phyloP scores from a whole-genome alignment of 2,797 vertebrate species.

The Alcedo quadribrachys region DNA sequence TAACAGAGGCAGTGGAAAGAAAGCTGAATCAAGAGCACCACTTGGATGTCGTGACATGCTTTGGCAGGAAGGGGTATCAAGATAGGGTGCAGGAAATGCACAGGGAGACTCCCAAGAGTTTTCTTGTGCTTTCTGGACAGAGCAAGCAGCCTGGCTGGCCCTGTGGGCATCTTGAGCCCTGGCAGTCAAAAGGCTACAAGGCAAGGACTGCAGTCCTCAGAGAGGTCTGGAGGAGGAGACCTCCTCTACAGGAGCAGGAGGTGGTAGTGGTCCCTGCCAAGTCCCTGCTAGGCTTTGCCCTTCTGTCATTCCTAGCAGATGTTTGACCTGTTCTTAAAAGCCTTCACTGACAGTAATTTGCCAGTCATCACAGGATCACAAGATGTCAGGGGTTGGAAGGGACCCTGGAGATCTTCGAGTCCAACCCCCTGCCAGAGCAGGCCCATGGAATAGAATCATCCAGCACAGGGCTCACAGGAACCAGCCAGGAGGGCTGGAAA shows the following conservation, averaged over 20 bases:
- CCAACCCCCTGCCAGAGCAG: too few relatives aligned
- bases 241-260: neutral
- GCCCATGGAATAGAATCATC: too few relatives aligned
- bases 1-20: neutral
- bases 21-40: neutral
- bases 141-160: neutral
- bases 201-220: neutral
- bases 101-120: fast-evolving
- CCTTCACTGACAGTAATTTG: neutral
- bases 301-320: neutral
- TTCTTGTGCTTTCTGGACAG: neutral
- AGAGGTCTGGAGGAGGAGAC: neutral
- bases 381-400: too few relatives aligned
- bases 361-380: neutral
- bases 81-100: neutral
- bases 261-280: neutral
- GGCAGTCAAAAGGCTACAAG: neutral
- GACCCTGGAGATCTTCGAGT: too few relatives aligned
- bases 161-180: neutral
- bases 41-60: neutral
- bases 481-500: too few relatives aligned
- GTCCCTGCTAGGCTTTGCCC: neutral
- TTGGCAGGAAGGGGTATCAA: neutral
- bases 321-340: neutral
- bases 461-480: too few relatives aligned